Evolutionary conservation across 2,797 vertebrate genomes (phyloP), one percentile per base, ranked within the genome.

Genomic region (Uromys caudimaculatus): DNA sequence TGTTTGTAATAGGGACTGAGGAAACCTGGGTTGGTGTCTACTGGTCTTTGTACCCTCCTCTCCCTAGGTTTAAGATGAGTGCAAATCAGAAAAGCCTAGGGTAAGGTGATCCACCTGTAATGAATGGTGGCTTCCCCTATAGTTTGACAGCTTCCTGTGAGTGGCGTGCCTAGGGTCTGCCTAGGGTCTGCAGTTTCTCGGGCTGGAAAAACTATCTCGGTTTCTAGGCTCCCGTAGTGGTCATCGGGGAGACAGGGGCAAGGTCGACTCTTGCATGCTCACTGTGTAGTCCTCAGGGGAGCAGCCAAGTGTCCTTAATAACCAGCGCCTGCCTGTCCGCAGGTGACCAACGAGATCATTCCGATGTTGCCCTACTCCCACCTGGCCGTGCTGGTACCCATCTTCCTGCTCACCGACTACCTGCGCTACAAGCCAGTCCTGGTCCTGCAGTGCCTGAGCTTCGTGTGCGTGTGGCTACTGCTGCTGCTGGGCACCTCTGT

Each of bases 291-390:
- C 1, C 62, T 60, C 62, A 10, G 21, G 0, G 47, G 47, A n/a
- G 71, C 17, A 24, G 50, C n/a, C 64, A 14, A 14, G 12, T 0
- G 9, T 56, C 50, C 0, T 35, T 58, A 24, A 27, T 17, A 27
- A n/a, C 35, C 17, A 35, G 47, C 2, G 5, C 84, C 93, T 44
- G 19, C 91, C 38, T 23, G 1, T 58, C 87, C 0, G 0, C 98
- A 99, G 99, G 99, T 99, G 94, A 99, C 99, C 95, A 99, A 99
- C 6, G 98, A 99, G 99, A 99, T 99, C 98, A 99, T 88, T 0
- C 99, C 99, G 0, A 99, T 99, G 95, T 98, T 99, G 96, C 99
- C 99, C 0, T 99, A 99, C 98, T 99, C 99, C 1, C 99, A 99
- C 98, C 99, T 99, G 99, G 99, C 75, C 0, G 98, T 99, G 94